Evolutionary conservation across 2,113 vertebrate species (phyloP).

Genomic region (Clupea harengus): DNA sequence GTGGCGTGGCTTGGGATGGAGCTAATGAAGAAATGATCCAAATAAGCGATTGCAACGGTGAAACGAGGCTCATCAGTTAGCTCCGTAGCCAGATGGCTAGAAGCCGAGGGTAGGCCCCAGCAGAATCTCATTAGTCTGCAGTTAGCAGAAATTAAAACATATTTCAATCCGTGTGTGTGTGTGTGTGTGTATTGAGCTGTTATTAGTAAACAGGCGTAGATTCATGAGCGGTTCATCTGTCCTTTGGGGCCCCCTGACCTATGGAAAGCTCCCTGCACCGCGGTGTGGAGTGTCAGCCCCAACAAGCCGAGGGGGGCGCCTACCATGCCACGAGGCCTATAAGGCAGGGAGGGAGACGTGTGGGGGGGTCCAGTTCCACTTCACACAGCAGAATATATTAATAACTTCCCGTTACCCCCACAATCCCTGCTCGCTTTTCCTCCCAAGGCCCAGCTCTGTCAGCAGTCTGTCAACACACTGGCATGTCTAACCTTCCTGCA

Average conservation of each 20-base stretch:
- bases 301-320: background rate
- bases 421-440: background rate
- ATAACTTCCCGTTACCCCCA: slow-evolving; percentile 54
- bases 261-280: background rate
- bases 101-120: slow-evolving; percentile 1
- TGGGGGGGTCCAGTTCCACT: slow-evolving; percentile 65
- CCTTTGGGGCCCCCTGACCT: slow-evolving; percentile 1
- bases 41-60: background rate
- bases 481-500: slow-evolving; percentile 2
- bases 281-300: background rate
- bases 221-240: background rate
- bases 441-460: slow-evolving; percentile 1
- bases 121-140: background rate
- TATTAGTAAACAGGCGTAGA: slow-evolving; percentile 3
- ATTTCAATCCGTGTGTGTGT: background rate
- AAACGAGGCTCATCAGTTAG: background rate
- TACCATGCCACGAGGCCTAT: slow-evolving; percentile 35
- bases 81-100: background rate
- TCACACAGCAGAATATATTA: slow-evolving; percentile 76
- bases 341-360: slow-evolving; percentile 29
- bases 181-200: background rate
- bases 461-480: background rate
- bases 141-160: slow-evolving; percentile 11
- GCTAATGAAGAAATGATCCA: slow-evolving; percentile 2
- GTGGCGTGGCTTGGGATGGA: background rate